A percentile compares a stretch with the other conserved stretches of the same genome.
phyloP scores from a whole-genome alignment of 2,113 vertebrate genomes.

The Ptyas mucosa region DNA sequence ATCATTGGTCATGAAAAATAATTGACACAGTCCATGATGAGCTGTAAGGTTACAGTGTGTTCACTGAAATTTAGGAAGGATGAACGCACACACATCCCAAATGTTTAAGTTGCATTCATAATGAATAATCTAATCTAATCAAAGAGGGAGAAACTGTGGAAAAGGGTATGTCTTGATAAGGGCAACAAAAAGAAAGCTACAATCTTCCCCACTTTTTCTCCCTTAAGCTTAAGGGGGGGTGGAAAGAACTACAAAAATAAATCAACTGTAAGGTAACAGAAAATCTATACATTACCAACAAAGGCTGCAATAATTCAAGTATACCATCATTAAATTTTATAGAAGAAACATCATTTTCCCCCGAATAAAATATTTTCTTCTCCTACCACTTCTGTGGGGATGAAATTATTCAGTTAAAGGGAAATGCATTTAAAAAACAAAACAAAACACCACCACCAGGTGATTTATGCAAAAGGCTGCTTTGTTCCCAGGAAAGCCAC shows the following conservation, averaged over 20 bases:
- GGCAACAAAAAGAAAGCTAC: constrained; percentile 14
- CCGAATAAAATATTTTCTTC: constrained; percentile 29
- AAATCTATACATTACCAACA: not conserved
- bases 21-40: constrained; percentile 2
- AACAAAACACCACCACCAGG: constrained; percentile 19
- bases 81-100: not conserved
- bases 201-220: not conserved
- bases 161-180: not conserved
- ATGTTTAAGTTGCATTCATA: not conserved
- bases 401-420: constrained; percentile 54
- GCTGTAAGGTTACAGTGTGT: not conserved
- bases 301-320: constrained; percentile 4
- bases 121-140: not conserved
- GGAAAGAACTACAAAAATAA: constrained; percentile 16
- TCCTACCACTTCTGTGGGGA: constrained; percentile 30
- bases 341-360: constrained; percentile 15
- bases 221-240: not conserved
- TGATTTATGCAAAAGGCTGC: constrained; percentile 44
- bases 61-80: constrained; percentile 9
- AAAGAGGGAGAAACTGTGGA: not conserved
- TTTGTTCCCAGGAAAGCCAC: constrained; percentile 43
- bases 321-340: constrained; percentile 40
- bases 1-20: not conserved
- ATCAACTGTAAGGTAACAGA: not conserved
- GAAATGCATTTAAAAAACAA: constrained; percentile 27